These are phyloP conservation scores for Sturmia bella DNA, from an alignment of 2,888 invertebrate genomes.

Conservation along the genomic window DNA sequence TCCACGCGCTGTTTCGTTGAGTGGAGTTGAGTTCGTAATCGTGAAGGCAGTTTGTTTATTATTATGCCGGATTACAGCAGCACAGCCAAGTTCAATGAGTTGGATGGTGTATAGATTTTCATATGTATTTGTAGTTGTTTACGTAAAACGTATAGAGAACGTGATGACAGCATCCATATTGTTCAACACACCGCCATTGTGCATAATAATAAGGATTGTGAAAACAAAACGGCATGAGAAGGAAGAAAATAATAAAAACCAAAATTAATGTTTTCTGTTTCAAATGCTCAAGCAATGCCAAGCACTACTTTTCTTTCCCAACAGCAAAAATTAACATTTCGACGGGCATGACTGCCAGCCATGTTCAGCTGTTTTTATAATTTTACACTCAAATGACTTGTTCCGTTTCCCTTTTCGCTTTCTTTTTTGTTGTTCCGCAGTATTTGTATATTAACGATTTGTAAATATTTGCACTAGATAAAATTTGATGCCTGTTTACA, in stretches of 20 bases:
- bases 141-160: conserved; percentile 37
- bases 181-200: conserved; percentile 11
- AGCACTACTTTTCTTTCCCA: neutral
- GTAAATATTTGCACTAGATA: conserved; percentile 54
- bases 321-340: conserved; percentile 2
- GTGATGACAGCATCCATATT: conserved; percentile 61
- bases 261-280: conserved; percentile 44
- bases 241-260: neutral
- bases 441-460: conserved; percentile 23
- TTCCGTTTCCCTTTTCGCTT: neutral
- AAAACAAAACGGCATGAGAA: neutral
- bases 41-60: neutral
- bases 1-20: conserved; percentile 87
- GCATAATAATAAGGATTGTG: conserved; percentile 18
- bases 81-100: neutral
- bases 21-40: neutral
- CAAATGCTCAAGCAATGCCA: conserved; percentile 3
- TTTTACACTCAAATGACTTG: conserved; percentile 15
- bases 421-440: neutral
- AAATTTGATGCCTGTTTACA: conserved; percentile 25
- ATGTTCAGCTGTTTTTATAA: conserved; percentile 13
- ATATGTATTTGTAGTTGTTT: conserved; percentile 21
- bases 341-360: neutral
- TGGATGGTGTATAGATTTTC: conserved; percentile 25
- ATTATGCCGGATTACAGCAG: conserved; percentile 24